A percentile compares a stretch with the other conserved stretches of the same genome.
Evolutionary conservation across 2,888 invertebrate genomes (phyloP).

Genomic region (Lottia gigantea): DNA sequence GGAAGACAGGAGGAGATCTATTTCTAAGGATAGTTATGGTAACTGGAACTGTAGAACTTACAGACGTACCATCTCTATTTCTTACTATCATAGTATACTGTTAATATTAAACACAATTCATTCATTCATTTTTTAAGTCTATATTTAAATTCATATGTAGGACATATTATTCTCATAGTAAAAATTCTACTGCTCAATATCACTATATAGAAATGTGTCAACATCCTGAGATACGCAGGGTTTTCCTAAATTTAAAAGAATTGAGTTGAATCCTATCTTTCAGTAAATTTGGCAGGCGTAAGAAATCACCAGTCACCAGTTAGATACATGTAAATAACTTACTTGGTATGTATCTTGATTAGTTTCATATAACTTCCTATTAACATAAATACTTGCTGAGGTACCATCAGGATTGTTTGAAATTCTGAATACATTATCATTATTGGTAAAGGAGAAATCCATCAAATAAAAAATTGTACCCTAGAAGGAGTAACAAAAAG

Average conservation of each 20-base stretch:
- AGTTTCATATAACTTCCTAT: conserved; percentile 39
- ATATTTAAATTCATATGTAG: not conserved
- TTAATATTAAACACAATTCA: not conserved
- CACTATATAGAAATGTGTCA: too few species aligned
- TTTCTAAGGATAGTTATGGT: conserved; percentile 48
- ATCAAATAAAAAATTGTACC: too few species aligned
- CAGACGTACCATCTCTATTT: conserved; percentile 17
- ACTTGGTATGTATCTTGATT: conserved; percentile 33
- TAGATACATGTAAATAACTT: too few species aligned
- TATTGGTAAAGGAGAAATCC: too few species aligned
- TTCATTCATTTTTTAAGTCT: not conserved
- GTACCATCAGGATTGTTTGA: conserved; percentile 26
- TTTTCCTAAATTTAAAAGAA: too few species aligned
- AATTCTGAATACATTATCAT: too few species aligned
- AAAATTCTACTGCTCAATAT: not conserved
- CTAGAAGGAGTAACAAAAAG: too few species aligned
- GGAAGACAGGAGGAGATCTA: conserved; percentile 49
- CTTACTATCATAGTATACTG: conserved; percentile 22
- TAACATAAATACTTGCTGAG: conserved; percentile 40
- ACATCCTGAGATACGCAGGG: too few species aligned
- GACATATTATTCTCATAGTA: not conserved
- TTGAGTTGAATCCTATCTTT: too few species aligned
- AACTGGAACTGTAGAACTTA: conserved; percentile 25
- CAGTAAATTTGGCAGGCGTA: too few species aligned
- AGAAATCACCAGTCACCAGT: too few species aligned